phyloP scores from a whole-genome alignment of 2,113 vertebrate genomes.

The Cromileptes altivelis region DNA sequence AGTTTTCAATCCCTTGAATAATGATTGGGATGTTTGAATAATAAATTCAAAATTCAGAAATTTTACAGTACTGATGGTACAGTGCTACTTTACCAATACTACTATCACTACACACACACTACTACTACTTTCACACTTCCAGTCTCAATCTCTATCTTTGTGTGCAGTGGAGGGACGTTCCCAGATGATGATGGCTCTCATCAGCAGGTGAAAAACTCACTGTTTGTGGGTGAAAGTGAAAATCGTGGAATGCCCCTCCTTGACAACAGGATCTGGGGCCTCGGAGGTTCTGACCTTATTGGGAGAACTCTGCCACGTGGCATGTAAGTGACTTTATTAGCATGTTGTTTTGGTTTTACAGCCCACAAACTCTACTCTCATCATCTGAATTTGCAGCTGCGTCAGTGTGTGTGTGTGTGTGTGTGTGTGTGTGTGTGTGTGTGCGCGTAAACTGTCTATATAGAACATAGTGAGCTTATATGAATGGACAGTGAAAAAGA shows the following conservation, averaged over 20 bases:
- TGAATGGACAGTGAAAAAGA: no score
- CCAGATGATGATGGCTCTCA: constrained; percentile 95
- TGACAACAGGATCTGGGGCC: constrained; percentile 91
- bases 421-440: no score
- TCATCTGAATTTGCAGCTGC: background rate
- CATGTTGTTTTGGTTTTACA: no score
- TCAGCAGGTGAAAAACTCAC: constrained; percentile 95
- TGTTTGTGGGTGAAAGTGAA: constrained; percentile 96
- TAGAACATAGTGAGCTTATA: no score
- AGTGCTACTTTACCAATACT: background rate
- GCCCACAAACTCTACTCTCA: background rate
- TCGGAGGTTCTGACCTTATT: constrained; percentile 88
- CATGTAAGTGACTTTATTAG: constrained; percentile 85
- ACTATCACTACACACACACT: background rate
- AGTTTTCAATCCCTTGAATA: background rate
- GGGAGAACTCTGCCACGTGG: constrained; percentile 92
- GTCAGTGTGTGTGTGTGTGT: background rate
- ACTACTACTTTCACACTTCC: background rate
- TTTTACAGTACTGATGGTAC: background rate
- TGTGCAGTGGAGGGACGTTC: constrained; percentile 93
- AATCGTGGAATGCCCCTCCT: constrained; percentile 89
- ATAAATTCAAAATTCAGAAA: background rate
- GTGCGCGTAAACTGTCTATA: no score
- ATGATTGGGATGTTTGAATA: background rate
- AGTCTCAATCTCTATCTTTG: constrained; percentile 3